phyloP scores from a whole-genome alignment of 2,797 vertebrate genomes.

The Pantherophis alleghaniensis region DNA sequence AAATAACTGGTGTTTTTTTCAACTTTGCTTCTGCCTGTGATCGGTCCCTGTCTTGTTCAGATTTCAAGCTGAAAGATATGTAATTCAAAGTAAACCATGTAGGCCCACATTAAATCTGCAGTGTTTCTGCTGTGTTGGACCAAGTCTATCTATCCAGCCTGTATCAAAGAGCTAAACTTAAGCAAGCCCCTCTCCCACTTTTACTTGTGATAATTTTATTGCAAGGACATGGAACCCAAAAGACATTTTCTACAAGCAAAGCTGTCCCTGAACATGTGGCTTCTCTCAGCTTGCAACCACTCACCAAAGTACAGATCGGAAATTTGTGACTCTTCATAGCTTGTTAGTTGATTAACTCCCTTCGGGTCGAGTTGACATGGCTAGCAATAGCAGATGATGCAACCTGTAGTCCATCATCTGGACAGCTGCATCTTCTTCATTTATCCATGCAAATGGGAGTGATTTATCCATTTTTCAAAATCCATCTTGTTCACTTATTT shows the following conservation, averaged over 20 bases:
- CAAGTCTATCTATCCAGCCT: neutral
- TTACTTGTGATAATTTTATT: neutral
- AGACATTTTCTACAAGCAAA: neutral
- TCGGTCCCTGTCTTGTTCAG: neutral
- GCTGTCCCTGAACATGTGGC: neutral
- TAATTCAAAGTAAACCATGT: neutral
- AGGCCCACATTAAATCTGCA: neutral
- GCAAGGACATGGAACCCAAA: neutral
- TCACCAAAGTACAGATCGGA: neutral
- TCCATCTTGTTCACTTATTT: neutral
- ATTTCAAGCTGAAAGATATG: neutral
- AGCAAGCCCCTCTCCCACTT: neutral
- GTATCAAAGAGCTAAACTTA: neutral
- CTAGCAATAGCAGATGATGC: neutral
- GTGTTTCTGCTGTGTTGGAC: neutral
- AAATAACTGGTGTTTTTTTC: neutral
- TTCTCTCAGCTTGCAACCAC: neutral
- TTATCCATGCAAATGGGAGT: neutral
- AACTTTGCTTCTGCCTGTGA: conserved; percentile 4
- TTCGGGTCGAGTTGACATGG: neutral
- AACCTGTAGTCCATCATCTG: neutral
- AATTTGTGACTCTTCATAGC: neutral
- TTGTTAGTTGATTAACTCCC: neutral
- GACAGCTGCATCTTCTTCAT: neutral
- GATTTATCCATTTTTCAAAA: neutral